Evolutionary conservation across 2,888 invertebrate species (phyloP).

Genomic region (Spilosoma lubricipeda): DNA sequence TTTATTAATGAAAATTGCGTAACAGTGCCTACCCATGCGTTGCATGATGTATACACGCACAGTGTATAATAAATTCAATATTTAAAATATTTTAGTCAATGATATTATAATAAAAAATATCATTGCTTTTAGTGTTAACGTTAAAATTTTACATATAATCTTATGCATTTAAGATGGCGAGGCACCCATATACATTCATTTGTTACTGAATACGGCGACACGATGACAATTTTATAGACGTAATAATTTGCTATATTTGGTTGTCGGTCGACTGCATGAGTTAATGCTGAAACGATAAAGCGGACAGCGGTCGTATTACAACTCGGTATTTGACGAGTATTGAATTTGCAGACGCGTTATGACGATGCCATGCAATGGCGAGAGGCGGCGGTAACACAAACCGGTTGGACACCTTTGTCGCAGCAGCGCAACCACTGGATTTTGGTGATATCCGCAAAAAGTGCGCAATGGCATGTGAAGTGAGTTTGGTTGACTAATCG

Average conservation of each 20-base stretch:
- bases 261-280: conserved; percentile 53
- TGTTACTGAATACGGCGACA: conserved; percentile 49
- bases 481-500: conserved; percentile 74
- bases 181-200: conserved; percentile 53
- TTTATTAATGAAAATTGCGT: neutral
- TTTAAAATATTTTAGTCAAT: neutral
- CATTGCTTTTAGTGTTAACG: neutral
- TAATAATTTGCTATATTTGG: conserved; percentile 57
- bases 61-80: neutral
- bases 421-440: conserved; percentile 74
- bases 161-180: conserved; percentile 1
- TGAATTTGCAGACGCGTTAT: conserved; percentile 83
- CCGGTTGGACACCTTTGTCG: conserved; percentile 83
- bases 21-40: neutral
- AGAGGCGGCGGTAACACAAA: conserved; percentile 78
- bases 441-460: conserved; percentile 85
- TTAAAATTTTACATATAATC: conserved; percentile 24
- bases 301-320: conserved; percentile 61
- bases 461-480: conserved; percentile 76
- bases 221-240: conserved; percentile 52
- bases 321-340: conserved; percentile 81
- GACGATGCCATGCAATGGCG: conserved; percentile 63
- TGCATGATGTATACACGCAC: neutral
- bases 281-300: conserved; percentile 59
- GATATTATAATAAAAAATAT: no score